Evolutionary conservation across 2,888 invertebrate genomes (phyloP).

Genomic region (Cyclophora punctaria): DNA sequence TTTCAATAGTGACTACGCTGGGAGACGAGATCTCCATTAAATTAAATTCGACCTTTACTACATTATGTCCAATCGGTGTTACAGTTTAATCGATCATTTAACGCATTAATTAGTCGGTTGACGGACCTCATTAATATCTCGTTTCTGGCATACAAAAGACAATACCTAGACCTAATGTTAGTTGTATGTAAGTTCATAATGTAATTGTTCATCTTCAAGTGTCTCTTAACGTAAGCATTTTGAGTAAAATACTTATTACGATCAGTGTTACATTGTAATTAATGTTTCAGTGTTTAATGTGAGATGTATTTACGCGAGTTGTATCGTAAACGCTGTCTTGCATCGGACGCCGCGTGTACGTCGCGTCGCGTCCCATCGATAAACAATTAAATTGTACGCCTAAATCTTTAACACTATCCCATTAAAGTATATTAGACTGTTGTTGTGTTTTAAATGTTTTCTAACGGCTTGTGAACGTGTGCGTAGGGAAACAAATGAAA

Average conservation of each 20-base stretch:
- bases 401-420: conserved; percentile 32
- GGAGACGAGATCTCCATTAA: conserved; percentile 9
- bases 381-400: conserved; percentile 30
- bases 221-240: conserved; percentile 70
- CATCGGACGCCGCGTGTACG: conserved; percentile 15
- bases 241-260: conserved; percentile 44
- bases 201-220: conserved; percentile 72
- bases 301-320: conserved; percentile 13
- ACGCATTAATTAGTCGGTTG: conserved; percentile 33
- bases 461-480: conserved; percentile 35
- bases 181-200: conserved; percentile 70
- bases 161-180: conserved; percentile 76
- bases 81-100: conserved; percentile 49
- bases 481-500: conserved; percentile 28
- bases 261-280: conserved; percentile 48
- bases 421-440: conserved; percentile 41
- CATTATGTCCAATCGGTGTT: conserved; percentile 48
- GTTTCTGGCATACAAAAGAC: conserved; percentile 74
- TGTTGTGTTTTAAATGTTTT: conserved; percentile 44
- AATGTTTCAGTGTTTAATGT: conserved; percentile 49
- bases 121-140: conserved; percentile 58
- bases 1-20: conserved; percentile 45
- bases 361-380: conserved; percentile 12
- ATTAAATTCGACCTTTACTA: not conserved
- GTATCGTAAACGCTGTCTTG: conserved; percentile 6